Conservation (phyloP, 2,113 vertebrate genomes). For the Orcinus orca region DNA sequence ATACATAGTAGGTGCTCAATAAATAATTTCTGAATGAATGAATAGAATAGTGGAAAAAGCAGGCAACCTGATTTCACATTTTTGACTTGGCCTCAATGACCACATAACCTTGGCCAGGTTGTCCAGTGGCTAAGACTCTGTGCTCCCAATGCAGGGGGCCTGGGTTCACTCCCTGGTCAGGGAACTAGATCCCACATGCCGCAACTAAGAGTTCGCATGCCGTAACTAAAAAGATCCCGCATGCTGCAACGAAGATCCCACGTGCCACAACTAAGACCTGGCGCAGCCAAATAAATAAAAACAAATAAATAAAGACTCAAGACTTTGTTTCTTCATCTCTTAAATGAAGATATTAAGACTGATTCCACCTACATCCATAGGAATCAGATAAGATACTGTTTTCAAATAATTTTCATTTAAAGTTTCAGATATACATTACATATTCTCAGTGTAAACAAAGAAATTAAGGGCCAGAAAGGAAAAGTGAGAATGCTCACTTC, state of each 20-base stretch:
- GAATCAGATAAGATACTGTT: not conserved
- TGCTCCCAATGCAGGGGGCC: no score
- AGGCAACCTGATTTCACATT: not conserved
- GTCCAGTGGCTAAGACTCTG: no score
- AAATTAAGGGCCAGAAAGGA: not conserved
- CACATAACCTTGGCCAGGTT: not conserved
- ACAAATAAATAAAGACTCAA: not conserved
- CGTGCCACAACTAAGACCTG: no score
- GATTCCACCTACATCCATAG: not conserved
- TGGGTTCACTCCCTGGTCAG: no score
- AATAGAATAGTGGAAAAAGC: not conserved
- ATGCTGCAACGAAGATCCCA: no score
- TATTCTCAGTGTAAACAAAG: not conserved
- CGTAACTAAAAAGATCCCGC: no score
- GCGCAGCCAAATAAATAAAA: no score
- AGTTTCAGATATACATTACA: not conserved
- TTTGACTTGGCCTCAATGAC: not conserved
- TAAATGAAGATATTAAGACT: not conserved
- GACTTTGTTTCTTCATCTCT: not conserved
- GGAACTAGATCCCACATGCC: no score
- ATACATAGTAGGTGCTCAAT: not conserved
- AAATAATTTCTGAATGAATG: not conserved
- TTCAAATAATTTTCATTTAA: not conserved
- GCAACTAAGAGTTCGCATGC: no score
- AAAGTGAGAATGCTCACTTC: not conserved